Evolutionary conservation across 1,140 invertebrate species (phyloP).

Genomic region (Microplitis demolitor): DNA sequence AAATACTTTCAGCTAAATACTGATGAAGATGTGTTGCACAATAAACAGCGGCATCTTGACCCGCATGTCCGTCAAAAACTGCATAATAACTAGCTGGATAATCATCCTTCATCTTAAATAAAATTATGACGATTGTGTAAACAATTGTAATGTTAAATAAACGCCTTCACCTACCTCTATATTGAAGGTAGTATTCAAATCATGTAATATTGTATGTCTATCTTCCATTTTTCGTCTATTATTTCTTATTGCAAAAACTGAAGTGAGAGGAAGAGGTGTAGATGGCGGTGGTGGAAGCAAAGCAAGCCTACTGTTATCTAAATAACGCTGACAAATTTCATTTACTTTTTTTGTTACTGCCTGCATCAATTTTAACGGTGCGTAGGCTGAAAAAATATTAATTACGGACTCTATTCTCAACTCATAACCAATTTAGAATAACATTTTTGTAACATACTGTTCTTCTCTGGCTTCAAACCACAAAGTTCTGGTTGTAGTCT

Average conservation of each 20-base stretch:
- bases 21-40: constrained; percentile 86
- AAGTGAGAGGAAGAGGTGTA: constrained; percentile 59
- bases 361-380: constrained; percentile 74
- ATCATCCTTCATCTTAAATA: constrained; percentile 58
- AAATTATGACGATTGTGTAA: constrained; percentile 1
- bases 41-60: constrained; percentile 86
- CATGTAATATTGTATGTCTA: constrained; percentile 76
- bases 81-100: constrained; percentile 82
- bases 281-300: constrained; percentile 64
- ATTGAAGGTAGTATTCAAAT: constrained; percentile 73
- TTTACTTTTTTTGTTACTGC: constrained; percentile 73
- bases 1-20: constrained; percentile 75
- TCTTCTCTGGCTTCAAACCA: constrained; percentile 65
- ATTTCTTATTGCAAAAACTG: constrained; percentile 77
- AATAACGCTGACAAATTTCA: constrained; percentile 70
- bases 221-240: constrained; percentile 86
- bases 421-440: too few relatives aligned
- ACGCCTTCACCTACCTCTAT: constrained; percentile 52
- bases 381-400: constrained; percentile 66
- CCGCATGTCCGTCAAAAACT: constrained; percentile 96
- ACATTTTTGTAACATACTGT: constrained; percentile 56
- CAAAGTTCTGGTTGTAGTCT: constrained; percentile 68
- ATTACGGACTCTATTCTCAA: background rate
- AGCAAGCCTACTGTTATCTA: constrained; percentile 66
- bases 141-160: background rate